These are phyloP conservation scores for Scaptomyza hsui DNA, from an alignment of 1,140 invertebrate genomes.

Conservation along the genomic window DNA sequence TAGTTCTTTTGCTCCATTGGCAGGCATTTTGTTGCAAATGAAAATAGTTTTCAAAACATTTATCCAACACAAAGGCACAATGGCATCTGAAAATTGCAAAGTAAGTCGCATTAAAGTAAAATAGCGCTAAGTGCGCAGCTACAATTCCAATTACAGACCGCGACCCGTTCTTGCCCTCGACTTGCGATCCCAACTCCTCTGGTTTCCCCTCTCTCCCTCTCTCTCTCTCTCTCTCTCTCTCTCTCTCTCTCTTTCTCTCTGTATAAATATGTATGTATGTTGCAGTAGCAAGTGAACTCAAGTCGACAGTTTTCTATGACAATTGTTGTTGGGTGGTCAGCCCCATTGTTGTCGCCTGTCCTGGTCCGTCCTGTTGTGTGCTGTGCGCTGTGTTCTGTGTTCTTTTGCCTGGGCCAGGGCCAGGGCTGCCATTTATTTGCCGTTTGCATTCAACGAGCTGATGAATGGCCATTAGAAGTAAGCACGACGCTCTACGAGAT, in stretches of 20 bases:
- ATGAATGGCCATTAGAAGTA: constrained; percentile 81
- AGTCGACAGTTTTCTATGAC: constrained; percentile 74
- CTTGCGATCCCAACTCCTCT: background rate
- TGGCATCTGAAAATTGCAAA: constrained; percentile 45
- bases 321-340: constrained; percentile 75
- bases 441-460: constrained; percentile 81
- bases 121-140: constrained; percentile 74
- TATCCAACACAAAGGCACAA: constrained; percentile 64
- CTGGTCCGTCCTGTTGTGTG: constrained; percentile 2
- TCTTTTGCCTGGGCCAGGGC: constrained; percentile 34
- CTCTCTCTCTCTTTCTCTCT: constrained; percentile 4
- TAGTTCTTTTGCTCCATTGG: constrained; percentile 16
- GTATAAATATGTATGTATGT: constrained; percentile 9
- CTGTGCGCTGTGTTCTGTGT: constrained; percentile 29
- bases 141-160: constrained; percentile 73
- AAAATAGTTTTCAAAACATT: constrained; percentile 71
- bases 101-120: constrained; percentile 73
- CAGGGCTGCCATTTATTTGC: constrained; percentile 73
- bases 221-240: background rate
- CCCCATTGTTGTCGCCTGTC: constrained; percentile 50
- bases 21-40: constrained; percentile 54
- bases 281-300: constrained; percentile 29
- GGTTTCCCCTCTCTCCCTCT: background rate
- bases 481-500: constrained; percentile 76
- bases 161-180: constrained; percentile 4